Evolutionary conservation across 2,113 vertebrate genomes (phyloP).

Genomic region (Recurvirostra avosetta): DNA sequence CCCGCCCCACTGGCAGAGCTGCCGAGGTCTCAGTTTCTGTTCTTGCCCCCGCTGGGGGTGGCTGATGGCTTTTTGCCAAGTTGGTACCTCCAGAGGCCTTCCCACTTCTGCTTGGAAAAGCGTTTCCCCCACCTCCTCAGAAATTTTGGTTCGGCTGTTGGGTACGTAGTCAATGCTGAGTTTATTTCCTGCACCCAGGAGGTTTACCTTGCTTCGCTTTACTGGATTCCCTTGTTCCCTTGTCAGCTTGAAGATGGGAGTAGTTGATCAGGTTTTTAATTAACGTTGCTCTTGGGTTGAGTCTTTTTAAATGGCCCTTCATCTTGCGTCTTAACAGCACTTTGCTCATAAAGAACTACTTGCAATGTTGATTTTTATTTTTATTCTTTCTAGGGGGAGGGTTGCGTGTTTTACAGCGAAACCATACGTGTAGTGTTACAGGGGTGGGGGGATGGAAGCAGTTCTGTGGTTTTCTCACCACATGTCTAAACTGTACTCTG

Average conservation of each 20-base stretch:
- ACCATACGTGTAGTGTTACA: accelerated
- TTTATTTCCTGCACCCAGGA: not conserved
- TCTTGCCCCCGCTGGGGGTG: accelerated
- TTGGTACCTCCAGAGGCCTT: not conserved
- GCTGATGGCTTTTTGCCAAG: not conserved
- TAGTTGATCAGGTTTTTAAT: not conserved
- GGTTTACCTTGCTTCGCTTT: not conserved
- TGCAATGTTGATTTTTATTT: no score
- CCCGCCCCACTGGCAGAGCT: not conserved
- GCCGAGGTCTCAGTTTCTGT: accelerated
- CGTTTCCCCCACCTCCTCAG: no score
- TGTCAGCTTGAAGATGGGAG: not conserved
- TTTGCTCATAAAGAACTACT: not conserved
- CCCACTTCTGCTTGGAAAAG: not conserved
- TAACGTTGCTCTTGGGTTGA: not conserved
- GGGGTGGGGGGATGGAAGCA: not conserved
- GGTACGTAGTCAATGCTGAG: accelerated
- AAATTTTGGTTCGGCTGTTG: not conserved
- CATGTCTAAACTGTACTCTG: accelerated
- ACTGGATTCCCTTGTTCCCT: accelerated
- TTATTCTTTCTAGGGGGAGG: no score
- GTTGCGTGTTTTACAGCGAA: not conserved
- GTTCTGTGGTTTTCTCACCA: not conserved
- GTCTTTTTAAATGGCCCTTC: not conserved
- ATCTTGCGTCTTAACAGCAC: not conserved